These are phyloP conservation scores for Proisotoma minuta DNA, from an alignment of 2,888 invertebrate species.

Conservation along the genomic window DNA sequence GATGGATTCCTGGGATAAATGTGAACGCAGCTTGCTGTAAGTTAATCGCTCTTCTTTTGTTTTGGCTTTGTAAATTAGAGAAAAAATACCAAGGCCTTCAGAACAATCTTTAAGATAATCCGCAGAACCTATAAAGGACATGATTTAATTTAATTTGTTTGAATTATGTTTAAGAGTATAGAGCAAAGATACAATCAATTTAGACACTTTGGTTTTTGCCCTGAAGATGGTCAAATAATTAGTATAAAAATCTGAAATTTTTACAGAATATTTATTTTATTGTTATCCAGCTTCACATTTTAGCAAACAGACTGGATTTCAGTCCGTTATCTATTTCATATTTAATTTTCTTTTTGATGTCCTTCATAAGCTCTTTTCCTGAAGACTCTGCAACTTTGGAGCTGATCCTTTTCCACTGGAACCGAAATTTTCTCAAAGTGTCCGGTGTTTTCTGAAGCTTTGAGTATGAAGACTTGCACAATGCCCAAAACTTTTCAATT, in stretches of 20 bases:
- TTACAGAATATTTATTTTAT: not conserved
- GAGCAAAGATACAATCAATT: too few relatives aligned
- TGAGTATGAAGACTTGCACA: constrained; percentile 11
- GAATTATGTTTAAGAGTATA: too few relatives aligned
- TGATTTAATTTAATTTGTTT: too few relatives aligned
- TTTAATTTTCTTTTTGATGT: constrained; percentile 1
- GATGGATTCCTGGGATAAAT: too few relatives aligned
- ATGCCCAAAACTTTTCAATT: constrained; percentile 15
- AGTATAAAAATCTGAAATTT: not conserved
- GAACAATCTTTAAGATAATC: too few relatives aligned
- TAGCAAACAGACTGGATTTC: not conserved
- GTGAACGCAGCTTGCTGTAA: too few relatives aligned
- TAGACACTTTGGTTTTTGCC: not conserved
- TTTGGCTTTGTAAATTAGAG: too few relatives aligned
- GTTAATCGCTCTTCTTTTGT: too few relatives aligned
- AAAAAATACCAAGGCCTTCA: too few relatives aligned
- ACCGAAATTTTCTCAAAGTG: constrained; percentile 3
- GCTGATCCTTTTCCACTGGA: constrained; percentile 4
- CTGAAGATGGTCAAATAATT: not conserved
- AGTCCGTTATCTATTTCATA: not conserved
- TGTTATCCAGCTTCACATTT: not conserved
- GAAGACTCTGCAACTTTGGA: constrained; percentile 13
- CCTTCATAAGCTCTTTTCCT: constrained; percentile 3
- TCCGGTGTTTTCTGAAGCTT: not conserved
- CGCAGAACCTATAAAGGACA: too few relatives aligned